Evolutionary conservation across 2,888 invertebrate species (phyloP).

Genomic region (Heliconius ismenius): DNA sequence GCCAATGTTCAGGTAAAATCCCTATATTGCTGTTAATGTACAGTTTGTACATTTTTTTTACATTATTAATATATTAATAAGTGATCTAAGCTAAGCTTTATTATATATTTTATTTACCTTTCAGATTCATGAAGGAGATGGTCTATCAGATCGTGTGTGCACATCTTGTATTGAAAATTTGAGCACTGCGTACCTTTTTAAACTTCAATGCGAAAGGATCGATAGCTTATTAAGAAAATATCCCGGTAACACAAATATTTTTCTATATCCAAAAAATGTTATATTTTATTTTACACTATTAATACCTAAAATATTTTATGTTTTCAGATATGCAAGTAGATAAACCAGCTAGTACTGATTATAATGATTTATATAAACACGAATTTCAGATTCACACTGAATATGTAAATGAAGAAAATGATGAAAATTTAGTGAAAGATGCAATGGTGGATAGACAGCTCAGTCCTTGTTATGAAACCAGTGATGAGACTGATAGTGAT

Average conservation of each 20-base stretch:
- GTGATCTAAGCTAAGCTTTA: neutral
- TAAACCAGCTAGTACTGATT: slow-evolving; percentile 60
- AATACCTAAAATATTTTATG: slow-evolving; percentile 7
- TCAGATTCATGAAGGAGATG: slow-evolving; percentile 75
- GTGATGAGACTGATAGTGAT: slow-evolving; percentile 78
- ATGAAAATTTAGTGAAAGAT: slow-evolving; percentile 65
- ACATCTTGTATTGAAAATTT: slow-evolving; percentile 74
- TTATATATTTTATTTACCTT: slow-evolving; percentile 39
- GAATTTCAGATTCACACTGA: slow-evolving; percentile 72
- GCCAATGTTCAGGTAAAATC: slow-evolving; percentile 66
- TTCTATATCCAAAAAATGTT: neutral
- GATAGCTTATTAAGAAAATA: slow-evolving; percentile 62
- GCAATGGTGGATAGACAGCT: slow-evolving; percentile 48
- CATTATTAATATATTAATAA: neutral
- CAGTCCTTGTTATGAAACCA: slow-evolving; percentile 58
- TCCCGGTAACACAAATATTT: slow-evolving; percentile 58
- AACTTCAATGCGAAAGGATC: slow-evolving; percentile 74
- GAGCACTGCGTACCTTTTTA: slow-evolving; percentile 75
- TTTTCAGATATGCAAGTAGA: slow-evolving; percentile 61
- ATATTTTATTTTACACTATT: neutral
- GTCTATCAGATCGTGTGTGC: slow-evolving; percentile 73
- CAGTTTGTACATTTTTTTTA: neutral
- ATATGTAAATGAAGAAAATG: slow-evolving; percentile 68
- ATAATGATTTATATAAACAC: slow-evolving; percentile 66
- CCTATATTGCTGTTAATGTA: neutral